phyloP scores from a whole-genome alignment of 2,888 invertebrate genomes.

The Ischnus inquisitorius region DNA sequence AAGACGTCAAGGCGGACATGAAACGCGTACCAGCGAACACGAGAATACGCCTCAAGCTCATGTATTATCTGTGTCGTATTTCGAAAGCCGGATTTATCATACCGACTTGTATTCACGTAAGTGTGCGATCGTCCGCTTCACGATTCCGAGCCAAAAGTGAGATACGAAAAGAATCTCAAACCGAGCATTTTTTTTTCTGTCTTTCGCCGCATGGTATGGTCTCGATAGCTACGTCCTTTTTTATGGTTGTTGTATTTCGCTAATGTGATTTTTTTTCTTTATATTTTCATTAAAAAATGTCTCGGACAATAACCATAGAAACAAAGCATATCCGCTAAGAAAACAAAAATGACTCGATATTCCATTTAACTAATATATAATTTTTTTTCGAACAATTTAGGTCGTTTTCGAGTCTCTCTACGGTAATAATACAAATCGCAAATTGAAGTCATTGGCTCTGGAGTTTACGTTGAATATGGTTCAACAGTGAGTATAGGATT shows the following conservation, averaged over 20 bases:
- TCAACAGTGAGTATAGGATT: slow-evolving; percentile 89
- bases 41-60: slow-evolving; percentile 93
- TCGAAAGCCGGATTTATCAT: slow-evolving; percentile 91
- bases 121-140: slow-evolving; percentile 1
- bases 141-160: neutral
- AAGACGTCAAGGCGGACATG: slow-evolving; percentile 87
- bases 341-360: neutral
- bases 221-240: too few species aligned
- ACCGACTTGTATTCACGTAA: slow-evolving; percentile 93
- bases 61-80: slow-evolving; percentile 93
- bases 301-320: too few species aligned
- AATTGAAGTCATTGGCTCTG: slow-evolving; percentile 93
- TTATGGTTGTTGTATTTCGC: too few species aligned
- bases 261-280: too few species aligned
- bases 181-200: slow-evolving; percentile 42
- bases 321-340: too few species aligned
- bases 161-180: neutral
- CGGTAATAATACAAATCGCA: slow-evolving; percentile 93
- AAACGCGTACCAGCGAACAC: slow-evolving; percentile 93
- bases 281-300: too few species aligned
- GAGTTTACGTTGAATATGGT: slow-evolving; percentile 94
- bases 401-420: slow-evolving; percentile 95
- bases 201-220: too few species aligned
- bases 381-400: slow-evolving; percentile 82
- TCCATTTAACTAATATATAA: slow-evolving; percentile 36